Evolutionary conservation across 2,797 vertebrate species (phyloP), one percentile per base, ranked within the genome.

Genomic region (Chelmon rostratus): DNA sequence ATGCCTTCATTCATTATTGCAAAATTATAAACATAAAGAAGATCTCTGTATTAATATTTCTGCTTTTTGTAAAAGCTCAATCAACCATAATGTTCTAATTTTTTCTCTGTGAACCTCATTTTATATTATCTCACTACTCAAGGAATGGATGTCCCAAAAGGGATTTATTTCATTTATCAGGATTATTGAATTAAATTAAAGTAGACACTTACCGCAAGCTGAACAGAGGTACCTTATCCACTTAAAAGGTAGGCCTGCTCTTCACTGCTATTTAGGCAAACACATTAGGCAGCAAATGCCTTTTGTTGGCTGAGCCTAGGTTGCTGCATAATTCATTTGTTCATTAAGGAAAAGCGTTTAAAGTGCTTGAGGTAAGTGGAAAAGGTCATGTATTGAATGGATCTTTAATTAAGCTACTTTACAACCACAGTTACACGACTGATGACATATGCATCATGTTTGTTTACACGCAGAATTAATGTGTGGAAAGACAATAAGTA

Each of bases 131-230:
- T 95, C 93, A 54, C 93, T 92, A 94, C 94, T 94, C 94, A 94
- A 95, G 95, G 94, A 96, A 94, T 89, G 94, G 91, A 91, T 95
- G 94, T 96, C 95, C 96, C 96, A 96, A 90, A 95, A 95, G 96
- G 95, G 95, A 96, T 96, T 96, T 95, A 96, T 96, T 96, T 96
- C 96, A 96, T 96, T 96, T 96, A 96, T 95, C 92, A 76, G 95
- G 94, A 96, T 96, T 96, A 96, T 96, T 96, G 95, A 96, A 96
- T 96, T 96, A 96, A 96, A 96, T 96, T 96, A 95, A 96, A 95
- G 90, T 87, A 95, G 95, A 96, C 95, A 96, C 95, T 94, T 95
- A 95, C 91, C 85, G 91, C 92, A 91, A 94, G 91, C 89, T 57
- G 88, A 93, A 91, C 91, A 92, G 90, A 89, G 89, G 91, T 92